Evolutionary conservation across 2,888 invertebrate genomes (phyloP), one percentile per base, ranked within the genome.

Genomic region (Apodemia zela): DNA sequence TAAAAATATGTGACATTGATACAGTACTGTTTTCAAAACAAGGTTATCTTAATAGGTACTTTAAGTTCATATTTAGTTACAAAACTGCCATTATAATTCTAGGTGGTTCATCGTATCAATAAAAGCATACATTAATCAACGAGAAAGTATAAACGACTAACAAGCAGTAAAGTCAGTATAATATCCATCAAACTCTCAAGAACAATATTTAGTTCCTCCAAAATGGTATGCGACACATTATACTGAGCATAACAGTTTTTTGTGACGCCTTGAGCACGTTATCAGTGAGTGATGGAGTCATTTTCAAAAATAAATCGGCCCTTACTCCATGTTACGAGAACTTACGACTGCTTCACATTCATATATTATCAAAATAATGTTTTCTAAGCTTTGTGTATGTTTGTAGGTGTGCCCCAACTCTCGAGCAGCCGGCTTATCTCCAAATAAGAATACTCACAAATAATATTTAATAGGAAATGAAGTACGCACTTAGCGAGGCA

Each of bases 291-390:
- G 83, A 89, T 90, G 87, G 83, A 81, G 86, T 82, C 83, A 88
- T 89, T 86, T 83, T 88, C 84, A 81, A 91, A 90, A 91, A 91
- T 90, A 89, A 89, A 88, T 80, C 85, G 77, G 79, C 81, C 79
- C 83, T 82, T 78, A 79, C 68, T 74, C 78, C 79, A 75, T 72
- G 73, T 75, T 69, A 77, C 78, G 81, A 79, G 81, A 83, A 88
- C 80, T 75, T 83, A 87, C 80, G 86, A 79, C 76, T 84, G 80
- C 82, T 83, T 82, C 79, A 82, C 79, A 81, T 80, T 85, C 85
- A 86, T 86, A 85, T 85, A 87, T 86, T 87, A 87, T 82, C 83
- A 81, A 83, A 88, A 84, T 82, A 83, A 84, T 82, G 79, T 76
- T 78, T 79, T 78, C 75, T 79, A 74, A 81, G 75, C 76, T 73